Evolutionary conservation across 1,140 invertebrate species (phyloP).

Genomic region (Drosophila guanche): DNA sequence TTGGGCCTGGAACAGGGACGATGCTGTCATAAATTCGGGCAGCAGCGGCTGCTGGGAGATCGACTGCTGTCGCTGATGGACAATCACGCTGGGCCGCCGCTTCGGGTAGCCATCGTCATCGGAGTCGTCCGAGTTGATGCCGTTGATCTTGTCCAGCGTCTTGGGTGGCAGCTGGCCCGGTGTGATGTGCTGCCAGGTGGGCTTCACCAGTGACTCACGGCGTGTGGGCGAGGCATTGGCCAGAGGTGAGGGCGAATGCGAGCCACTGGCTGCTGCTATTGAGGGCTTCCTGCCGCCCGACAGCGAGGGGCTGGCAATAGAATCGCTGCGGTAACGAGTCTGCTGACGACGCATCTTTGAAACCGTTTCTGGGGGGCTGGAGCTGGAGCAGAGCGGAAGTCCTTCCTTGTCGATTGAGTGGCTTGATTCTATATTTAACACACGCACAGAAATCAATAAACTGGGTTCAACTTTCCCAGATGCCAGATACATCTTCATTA

Average conservation of each 20-base stretch:
- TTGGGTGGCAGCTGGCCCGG: conserved; percentile 76
- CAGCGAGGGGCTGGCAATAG: conserved; percentile 61
- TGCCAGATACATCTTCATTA: conserved; percentile 37
- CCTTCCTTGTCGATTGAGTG: conserved; percentile 42
- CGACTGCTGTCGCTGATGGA: conserved; percentile 73
- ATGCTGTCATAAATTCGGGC: conserved; percentile 64
- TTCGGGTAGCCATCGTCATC: conserved; percentile 77
- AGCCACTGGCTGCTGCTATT: conserved; percentile 29
- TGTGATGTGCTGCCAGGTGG: conserved; percentile 82
- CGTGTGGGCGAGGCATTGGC: conserved; percentile 59
- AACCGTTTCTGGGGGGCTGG: conserved; percentile 27
- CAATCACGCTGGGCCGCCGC: conserved; percentile 75
- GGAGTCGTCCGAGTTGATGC: conserved; percentile 73
- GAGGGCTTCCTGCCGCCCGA: conserved; percentile 55
- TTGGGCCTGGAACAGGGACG: conserved; percentile 48
- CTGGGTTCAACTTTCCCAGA: conserved; percentile 25
- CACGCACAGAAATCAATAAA: conserved; percentile 47
- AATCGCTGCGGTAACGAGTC: conserved; percentile 73
- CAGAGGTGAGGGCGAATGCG: conserved; percentile 34
- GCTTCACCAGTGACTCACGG: conserved; percentile 80
- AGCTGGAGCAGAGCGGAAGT: not conserved
- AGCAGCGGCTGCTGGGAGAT: conserved; percentile 68
- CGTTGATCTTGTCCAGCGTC: conserved; percentile 80
- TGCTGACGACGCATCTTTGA: conserved; percentile 73
- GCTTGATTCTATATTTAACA: conserved; percentile 62